phyloP scores from a whole-genome alignment of 2,888 invertebrate genomes.

The Bugulina stolonifera region DNA sequence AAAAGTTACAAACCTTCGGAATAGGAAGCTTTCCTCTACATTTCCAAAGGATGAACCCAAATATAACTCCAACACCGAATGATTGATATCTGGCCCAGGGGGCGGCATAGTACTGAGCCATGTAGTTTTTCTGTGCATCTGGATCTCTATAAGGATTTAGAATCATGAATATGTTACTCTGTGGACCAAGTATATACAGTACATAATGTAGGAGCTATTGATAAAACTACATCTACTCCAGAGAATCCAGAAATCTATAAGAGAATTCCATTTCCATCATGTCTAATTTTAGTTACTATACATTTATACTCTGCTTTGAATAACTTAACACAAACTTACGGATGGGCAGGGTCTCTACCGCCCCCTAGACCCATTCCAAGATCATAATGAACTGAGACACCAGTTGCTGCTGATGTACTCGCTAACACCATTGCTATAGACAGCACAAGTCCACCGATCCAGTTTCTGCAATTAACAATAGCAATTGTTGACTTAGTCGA shows the following conservation, averaged over 20 bases:
- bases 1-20: not conserved
- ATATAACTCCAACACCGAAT: constrained; percentile 9
- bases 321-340: too few species aligned
- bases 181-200: too few species aligned
- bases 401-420: not conserved
- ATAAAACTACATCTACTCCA: too few species aligned
- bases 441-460: not conserved
- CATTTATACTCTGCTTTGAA: too few species aligned
- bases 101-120: not conserved
- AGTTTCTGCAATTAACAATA: not conserved
- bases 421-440: not conserved
- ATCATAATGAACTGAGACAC: not conserved
- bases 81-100: not conserved
- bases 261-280: too few species aligned
- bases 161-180: too few species aligned
- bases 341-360: not conserved
- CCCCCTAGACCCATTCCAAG: not conserved
- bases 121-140: not conserved
- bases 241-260: too few species aligned
- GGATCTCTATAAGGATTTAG: too few species aligned
- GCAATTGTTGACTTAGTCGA: too few species aligned
- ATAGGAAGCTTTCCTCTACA: not conserved
- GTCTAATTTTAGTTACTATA: too few species aligned
- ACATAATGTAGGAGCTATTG: too few species aligned
- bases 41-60: not conserved